Conservation (phyloP, 1,140 invertebrate genomes). For the Trachymyrmex cornetzi region DNA sequence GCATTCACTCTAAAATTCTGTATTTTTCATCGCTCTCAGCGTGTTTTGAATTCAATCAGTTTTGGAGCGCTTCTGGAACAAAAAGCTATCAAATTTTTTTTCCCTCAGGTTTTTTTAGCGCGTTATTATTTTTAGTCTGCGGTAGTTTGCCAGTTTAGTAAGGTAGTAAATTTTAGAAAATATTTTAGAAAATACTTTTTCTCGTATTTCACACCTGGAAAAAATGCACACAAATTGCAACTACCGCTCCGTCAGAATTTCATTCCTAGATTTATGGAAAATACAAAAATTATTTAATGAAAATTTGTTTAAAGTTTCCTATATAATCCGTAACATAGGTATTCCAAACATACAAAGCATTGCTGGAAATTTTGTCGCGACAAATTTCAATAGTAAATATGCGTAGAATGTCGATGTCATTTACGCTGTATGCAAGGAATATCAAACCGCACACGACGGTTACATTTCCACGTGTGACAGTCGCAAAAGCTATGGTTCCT, state of each 20-base stretch:
- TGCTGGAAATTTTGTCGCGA: slow-evolving; percentile 1
- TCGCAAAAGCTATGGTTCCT: background rate
- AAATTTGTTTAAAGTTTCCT: background rate
- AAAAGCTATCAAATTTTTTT: slow-evolving; percentile 42
- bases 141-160: slow-evolving; percentile 20
- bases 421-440: slow-evolving; percentile 5
- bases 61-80: slow-evolving; percentile 21
- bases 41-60: slow-evolving; percentile 52
- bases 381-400: background rate
- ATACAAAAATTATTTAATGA: background rate
- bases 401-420: background rate
- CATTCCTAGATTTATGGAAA: background rate
- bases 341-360: background rate
- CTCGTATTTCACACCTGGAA: background rate
- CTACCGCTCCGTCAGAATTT: background rate
- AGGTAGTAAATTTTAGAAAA: background rate
- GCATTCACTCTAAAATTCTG: slow-evolving; percentile 40
- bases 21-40: slow-evolving; percentile 41
- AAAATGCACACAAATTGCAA: background rate
- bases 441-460: background rate
- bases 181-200: background rate
- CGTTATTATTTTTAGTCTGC: slow-evolving; percentile 35
- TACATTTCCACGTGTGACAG: slow-evolving; percentile 16
- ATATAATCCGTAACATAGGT: too few relatives aligned
- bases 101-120: slow-evolving; percentile 33